phyloP scores from a whole-genome alignment of 2,113 vertebrate genomes.

The Chaetura pelagica region DNA sequence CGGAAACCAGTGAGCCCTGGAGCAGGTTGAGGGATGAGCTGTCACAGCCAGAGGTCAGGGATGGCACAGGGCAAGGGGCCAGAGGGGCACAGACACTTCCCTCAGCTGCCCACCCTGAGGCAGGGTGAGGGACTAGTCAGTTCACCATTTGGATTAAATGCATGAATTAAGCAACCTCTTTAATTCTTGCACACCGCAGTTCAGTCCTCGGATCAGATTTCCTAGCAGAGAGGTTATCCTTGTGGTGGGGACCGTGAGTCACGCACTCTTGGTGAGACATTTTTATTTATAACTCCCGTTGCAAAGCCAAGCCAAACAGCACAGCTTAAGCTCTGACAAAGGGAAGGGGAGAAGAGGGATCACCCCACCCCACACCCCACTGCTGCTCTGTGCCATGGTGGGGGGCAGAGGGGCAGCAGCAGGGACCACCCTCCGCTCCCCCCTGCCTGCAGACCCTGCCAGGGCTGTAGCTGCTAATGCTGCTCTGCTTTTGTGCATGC shows the following conservation, averaged over 20 bases:
- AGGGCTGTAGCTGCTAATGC: neutral
- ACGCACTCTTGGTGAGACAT: slow-evolving; percentile 28
- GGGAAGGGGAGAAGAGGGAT: neutral
- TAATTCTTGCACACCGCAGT: neutral
- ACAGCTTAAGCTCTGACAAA: neutral
- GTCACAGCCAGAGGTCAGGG: neutral
- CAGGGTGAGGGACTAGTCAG: neutral
- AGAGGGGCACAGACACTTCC: neutral
- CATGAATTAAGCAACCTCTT: neutral
- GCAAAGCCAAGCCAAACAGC: slow-evolving; percentile 47
- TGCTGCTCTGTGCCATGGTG: neutral
- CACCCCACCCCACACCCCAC: too few relatives aligned
- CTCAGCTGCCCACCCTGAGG: neutral
- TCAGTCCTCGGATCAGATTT: neutral
- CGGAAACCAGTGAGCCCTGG: neutral
- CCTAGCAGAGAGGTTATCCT: slow-evolving; percentile 48
- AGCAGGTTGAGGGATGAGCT: neutral
- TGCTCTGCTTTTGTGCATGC: neutral
- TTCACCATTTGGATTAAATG: neutral
- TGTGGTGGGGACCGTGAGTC: slow-evolving; percentile 49
- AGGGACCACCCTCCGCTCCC: neutral
- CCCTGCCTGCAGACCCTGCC: neutral
- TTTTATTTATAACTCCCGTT: slow-evolving; percentile 56
- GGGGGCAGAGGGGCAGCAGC: neutral
- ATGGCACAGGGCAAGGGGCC: neutral